phyloP scores from a whole-genome alignment of 2,888 invertebrate genomes.

The Chymomyza caudatula region DNA sequence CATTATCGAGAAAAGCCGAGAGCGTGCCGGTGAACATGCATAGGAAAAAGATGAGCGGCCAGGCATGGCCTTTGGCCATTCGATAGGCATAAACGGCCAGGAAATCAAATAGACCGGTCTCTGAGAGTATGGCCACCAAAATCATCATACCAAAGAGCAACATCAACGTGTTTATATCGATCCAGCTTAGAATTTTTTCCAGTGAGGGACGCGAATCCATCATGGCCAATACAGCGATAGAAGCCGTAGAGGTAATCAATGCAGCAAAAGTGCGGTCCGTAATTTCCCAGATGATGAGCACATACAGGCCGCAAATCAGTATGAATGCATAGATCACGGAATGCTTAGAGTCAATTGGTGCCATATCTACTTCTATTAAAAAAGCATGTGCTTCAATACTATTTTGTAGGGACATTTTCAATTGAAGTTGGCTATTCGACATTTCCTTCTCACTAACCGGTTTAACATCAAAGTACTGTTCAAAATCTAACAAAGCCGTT shows the following conservation, averaged over 20 bases:
- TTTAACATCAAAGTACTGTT: not conserved
- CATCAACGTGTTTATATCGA: conserved; percentile 84
- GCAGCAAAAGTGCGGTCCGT: conserved; percentile 79
- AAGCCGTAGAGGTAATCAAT: conserved; percentile 80
- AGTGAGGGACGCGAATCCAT: conserved; percentile 84
- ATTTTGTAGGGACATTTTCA: not conserved
- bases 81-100: conserved; percentile 84
- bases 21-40: conserved; percentile 83
- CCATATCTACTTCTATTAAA: conserved; percentile 79
- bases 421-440: not conserved
- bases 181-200: conserved; percentile 84
- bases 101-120: conserved; percentile 88
- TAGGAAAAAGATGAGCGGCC: conserved; percentile 85
- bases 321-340: conserved; percentile 86
- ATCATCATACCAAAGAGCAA: conserved; percentile 89
- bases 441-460: not conserved
- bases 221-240: conserved; percentile 83
- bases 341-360: conserved; percentile 82
- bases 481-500: not conserved
- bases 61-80: conserved; percentile 83
- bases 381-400: not conserved
- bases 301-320: conserved; percentile 86
- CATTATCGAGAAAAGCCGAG: conserved; percentile 87
- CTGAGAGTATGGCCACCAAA: conserved; percentile 85
- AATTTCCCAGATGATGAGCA: conserved; percentile 87